phyloP scores from a whole-genome alignment of 2,113 vertebrate genomes.

The Leptobrachium ailaonicum region DNA sequence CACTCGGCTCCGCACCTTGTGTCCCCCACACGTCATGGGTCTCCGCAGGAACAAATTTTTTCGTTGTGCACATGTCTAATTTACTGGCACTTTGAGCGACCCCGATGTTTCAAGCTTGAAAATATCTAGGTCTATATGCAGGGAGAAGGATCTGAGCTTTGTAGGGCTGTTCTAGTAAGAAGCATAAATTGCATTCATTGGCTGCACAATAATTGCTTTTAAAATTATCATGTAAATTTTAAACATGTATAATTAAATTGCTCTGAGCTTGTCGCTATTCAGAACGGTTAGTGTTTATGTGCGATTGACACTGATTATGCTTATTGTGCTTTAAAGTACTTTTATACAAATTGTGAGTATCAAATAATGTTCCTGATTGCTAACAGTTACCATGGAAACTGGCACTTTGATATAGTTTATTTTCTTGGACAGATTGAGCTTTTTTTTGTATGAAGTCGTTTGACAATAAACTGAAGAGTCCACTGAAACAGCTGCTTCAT shows the following conservation, averaged over 20 bases:
- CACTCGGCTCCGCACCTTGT: too few species aligned
- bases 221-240: too few species aligned
- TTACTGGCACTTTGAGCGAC: too few species aligned
- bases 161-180: too few species aligned
- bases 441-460: background rate
- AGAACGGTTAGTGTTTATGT: background rate
- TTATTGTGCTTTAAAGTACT: constrained; percentile 21
- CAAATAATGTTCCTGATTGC: constrained; percentile 28
- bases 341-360: constrained; percentile 18
- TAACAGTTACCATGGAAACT: constrained; percentile 30
- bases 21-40: too few species aligned
- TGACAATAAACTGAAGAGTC: constrained; percentile 11
- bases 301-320: constrained; percentile 25
- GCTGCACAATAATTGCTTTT: too few species aligned
- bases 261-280: background rate
- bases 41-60: too few species aligned
- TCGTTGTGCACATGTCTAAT: too few species aligned
- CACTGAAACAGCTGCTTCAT: background rate
- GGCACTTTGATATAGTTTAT: background rate
- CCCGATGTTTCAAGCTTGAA: too few species aligned
- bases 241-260: background rate
- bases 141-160: too few species aligned
- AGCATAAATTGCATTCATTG: too few species aligned
- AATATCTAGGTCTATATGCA: too few species aligned
- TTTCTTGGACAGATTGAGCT: constrained; percentile 12